Conservation (phyloP, 2,113 vertebrate species). For the Chionodraco myersi region DNA sequence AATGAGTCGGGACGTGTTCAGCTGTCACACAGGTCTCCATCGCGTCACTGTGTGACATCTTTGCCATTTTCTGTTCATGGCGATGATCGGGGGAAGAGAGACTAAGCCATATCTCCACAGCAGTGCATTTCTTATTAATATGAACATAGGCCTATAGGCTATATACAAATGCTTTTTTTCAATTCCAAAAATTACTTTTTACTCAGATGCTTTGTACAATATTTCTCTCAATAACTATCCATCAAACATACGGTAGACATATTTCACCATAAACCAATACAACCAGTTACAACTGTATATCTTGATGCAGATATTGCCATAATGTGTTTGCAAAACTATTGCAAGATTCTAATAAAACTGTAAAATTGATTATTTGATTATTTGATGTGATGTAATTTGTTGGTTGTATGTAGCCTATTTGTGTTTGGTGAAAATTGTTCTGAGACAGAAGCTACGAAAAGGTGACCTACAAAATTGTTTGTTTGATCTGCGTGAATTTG, state of each 20-base stretch:
- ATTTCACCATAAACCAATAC: slow-evolving; percentile 74
- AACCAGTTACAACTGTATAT: slow-evolving; percentile 81
- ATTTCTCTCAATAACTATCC: slow-evolving; percentile 79
- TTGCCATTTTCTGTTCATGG: slow-evolving; percentile 58
- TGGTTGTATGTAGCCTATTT: background rate
- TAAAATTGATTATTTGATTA: slow-evolving; percentile 65
- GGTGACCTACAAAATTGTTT: slow-evolving; percentile 27
- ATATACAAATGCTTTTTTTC: slow-evolving; percentile 54
- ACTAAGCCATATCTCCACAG: slow-evolving; percentile 83
- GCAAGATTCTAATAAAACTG: slow-evolving; percentile 85
- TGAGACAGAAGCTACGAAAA: slow-evolving; percentile 36
- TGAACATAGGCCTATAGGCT: too few relatives aligned
- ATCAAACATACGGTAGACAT: slow-evolving; percentile 75
- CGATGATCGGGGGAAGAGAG: slow-evolving; percentile 71
- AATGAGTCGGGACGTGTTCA: slow-evolving; percentile 58
- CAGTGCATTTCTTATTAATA: slow-evolving; percentile 75
- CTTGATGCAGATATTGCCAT: slow-evolving; percentile 85
- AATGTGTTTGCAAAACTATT: slow-evolving; percentile 85
- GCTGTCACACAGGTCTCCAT: slow-evolving; percentile 49
- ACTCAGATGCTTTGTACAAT: slow-evolving; percentile 83
- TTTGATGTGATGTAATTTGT: slow-evolving; percentile 21
- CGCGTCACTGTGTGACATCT: slow-evolving; percentile 56
- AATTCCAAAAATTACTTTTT: slow-evolving; percentile 75
- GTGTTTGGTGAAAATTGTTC: slow-evolving; percentile 13
- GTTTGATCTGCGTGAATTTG: slow-evolving; percentile 61